Conservation (phyloP, 1,140 invertebrate genomes). For the Streblospio benedicti region DNA sequence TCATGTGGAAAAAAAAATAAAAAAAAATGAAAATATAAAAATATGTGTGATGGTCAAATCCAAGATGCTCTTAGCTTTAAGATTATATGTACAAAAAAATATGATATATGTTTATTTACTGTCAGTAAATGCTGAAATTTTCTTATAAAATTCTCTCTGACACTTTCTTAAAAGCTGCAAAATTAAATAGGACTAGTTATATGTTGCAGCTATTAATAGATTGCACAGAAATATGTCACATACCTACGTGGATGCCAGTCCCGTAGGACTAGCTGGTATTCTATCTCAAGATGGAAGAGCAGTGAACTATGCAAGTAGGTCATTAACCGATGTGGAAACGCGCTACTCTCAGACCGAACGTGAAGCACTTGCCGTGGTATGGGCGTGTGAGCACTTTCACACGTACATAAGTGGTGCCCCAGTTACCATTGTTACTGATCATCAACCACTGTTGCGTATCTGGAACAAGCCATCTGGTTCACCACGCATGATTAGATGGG, state of each 20-base stretch:
- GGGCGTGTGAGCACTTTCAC: conserved; percentile 43
- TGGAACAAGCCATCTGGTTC: conserved; percentile 5
- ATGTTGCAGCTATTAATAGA: conserved; percentile 4
- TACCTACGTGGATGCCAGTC: conserved; percentile 26
- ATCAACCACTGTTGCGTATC: background rate
- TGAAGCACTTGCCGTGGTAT: conserved; percentile 44
- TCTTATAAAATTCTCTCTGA: too few species aligned
- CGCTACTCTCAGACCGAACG: conserved; percentile 45
- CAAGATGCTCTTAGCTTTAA: too few species aligned
- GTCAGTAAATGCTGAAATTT: too few species aligned
- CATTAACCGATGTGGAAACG: conserved; percentile 21
- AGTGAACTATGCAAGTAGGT: conserved; percentile 31
- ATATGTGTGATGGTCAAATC: too few species aligned
- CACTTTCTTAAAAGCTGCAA: too few species aligned
- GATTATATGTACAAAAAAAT: too few species aligned
- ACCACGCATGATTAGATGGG: conserved; percentile 11
- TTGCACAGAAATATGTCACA: conserved; percentile 20
- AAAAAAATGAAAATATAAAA: too few species aligned
- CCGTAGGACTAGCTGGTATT: conserved; percentile 40
- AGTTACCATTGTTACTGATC: conserved; percentile 1
- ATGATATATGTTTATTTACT: too few species aligned
- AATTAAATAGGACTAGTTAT: too few species aligned
- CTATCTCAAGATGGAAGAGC: conserved; percentile 45
- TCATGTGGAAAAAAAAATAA: too few species aligned
- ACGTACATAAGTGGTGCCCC: background rate